Conservation (phyloP, 2,113 vertebrate species). For the Spea multiplicata region DNA sequence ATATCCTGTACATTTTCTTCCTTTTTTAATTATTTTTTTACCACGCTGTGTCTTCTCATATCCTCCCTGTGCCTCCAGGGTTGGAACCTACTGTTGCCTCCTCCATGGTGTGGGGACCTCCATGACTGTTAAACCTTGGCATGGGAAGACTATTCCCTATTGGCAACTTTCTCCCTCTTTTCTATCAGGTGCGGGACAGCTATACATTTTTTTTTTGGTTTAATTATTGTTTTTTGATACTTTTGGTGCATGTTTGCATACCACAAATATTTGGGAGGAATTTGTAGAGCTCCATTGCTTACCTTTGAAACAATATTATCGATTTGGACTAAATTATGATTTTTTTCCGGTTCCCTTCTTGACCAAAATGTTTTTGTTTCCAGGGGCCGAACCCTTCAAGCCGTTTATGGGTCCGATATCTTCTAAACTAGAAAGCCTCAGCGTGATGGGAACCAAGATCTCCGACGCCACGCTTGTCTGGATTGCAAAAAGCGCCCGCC, state of each 20-base stretch:
- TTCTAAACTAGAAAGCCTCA: conserved; percentile 41
- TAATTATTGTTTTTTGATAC: neutral
- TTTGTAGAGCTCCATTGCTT: neutral
- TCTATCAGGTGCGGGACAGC: conserved; percentile 42
- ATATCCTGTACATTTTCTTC: conserved; percentile 18
- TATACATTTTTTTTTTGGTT: neutral
- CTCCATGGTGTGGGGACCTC: conserved; percentile 43
- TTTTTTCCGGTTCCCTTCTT: neutral
- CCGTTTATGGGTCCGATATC: conserved; percentile 27
- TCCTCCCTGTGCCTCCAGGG: conserved; percentile 42
- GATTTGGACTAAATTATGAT: neutral
- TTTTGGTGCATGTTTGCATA: conserved; percentile 36
- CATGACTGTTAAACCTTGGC: conserved; percentile 42
- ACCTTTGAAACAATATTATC: neutral
- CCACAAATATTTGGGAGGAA: neutral
- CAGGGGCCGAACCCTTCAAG: conserved; percentile 38
- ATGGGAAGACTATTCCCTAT: conserved; percentile 35
- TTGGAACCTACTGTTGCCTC: conserved; percentile 37
- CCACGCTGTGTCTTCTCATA: conserved; percentile 41
- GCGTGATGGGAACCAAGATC: conserved; percentile 39
- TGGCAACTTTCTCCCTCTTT: conserved; percentile 44
- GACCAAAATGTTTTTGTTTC: neutral
- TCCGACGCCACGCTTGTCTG: conserved; percentile 34
- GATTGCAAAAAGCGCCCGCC: conserved; percentile 17
- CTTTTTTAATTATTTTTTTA: neutral